Percentiles rank a stretch among this genome's conserved stretches.
phyloP scores from a whole-genome alignment of 2,888 invertebrate genomes.

The Epinotia ramella region DNA sequence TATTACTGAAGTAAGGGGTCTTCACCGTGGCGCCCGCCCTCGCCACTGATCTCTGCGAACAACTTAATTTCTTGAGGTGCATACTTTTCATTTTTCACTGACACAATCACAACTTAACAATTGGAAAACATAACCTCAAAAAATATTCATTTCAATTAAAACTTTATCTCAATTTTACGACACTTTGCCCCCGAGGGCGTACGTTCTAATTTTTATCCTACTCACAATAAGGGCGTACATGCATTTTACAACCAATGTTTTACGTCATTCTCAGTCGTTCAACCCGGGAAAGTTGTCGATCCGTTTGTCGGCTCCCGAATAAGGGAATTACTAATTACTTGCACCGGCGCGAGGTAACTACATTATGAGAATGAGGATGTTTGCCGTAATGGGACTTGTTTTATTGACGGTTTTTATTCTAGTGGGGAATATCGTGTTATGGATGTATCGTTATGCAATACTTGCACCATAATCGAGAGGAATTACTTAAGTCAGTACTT shows the following conservation, averaged over 20 bases:
- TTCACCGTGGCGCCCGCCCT: no score
- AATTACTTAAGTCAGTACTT: background rate
- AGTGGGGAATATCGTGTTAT: background rate
- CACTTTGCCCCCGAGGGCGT: background rate
- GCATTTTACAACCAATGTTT: background rate
- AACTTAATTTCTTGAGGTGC: no score
- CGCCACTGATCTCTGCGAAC: no score
- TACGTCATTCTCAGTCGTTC: conserved; percentile 50
- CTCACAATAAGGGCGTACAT: background rate
- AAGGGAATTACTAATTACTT: conserved; percentile 74
- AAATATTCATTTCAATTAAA: conserved; percentile 10
- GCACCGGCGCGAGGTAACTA: conserved; percentile 64
- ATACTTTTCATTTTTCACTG: no score
- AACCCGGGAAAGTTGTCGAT: conserved; percentile 69
- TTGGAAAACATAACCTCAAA: background rate
- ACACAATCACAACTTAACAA: background rate
- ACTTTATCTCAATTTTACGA: conserved; percentile 5
- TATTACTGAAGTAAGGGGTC: background rate
- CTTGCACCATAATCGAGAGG: background rate
- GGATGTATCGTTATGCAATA: background rate
- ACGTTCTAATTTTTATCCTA: background rate
- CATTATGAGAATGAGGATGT: conserved; percentile 53
- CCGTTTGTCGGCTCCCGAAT: conserved; percentile 66
- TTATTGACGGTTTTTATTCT: conserved; percentile 6
- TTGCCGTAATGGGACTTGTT: conserved; percentile 17